phyloP scores from a whole-genome alignment of 2,113 vertebrate genomes.

The Lepus europaeus region DNA sequence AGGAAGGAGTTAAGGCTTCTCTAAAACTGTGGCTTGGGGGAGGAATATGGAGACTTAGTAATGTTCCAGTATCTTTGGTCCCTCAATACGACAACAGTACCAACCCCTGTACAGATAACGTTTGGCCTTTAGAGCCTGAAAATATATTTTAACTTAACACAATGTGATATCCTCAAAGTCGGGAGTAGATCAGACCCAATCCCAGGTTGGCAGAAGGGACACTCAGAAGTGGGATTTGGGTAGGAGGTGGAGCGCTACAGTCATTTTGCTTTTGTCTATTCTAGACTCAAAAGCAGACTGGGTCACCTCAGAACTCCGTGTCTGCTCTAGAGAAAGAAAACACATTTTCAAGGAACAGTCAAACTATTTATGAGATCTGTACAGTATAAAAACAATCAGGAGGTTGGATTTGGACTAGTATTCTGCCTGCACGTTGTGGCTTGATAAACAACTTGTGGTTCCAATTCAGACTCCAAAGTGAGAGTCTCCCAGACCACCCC shows the following conservation, averaged over 20 bases:
- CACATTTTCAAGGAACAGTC: not conserved
- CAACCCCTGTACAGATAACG: not conserved
- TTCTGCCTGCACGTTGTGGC: not conserved
- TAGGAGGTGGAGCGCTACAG: not conserved
- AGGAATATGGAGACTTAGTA: not conserved
- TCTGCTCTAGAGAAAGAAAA: not conserved
- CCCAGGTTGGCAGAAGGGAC: not conserved
- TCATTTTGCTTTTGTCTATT: not conserved
- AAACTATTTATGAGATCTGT: not conserved
- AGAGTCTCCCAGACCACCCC: not conserved
- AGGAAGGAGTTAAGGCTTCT: not conserved
- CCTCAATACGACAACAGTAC: not conserved
- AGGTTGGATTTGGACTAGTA: not conserved
- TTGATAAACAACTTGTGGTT: not conserved
- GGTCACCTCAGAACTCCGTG: not conserved
- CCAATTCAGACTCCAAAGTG: not conserved
- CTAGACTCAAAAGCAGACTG: not conserved
- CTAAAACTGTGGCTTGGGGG: not conserved
- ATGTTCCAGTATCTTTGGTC: not conserved
- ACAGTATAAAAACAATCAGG: not conserved
- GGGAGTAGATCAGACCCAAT: not conserved
- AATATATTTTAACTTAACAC: not conserved
- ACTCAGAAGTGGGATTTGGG: not conserved
- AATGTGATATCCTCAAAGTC: not conserved
- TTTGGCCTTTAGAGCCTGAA: constrained; percentile 1